phyloP scores from a whole-genome alignment of 23 tunicate species.

The Styela plicata region DNA sequence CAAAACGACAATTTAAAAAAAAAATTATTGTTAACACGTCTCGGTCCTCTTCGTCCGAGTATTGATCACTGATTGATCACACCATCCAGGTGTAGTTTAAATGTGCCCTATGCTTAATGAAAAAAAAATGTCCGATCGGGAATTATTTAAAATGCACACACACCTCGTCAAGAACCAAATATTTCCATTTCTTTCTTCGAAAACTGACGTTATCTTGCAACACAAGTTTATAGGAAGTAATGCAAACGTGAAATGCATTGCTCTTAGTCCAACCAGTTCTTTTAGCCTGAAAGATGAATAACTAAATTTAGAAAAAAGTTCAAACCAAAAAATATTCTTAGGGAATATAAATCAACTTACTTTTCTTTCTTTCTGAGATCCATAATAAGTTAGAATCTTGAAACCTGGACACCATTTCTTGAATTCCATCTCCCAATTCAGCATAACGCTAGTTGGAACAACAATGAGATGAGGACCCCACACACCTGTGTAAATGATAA shows the following conservation, averaged over 20 bases:
- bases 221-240: constrained; percentile 89
- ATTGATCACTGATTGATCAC: too few relatives aligned
- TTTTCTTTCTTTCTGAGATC: constrained; percentile 93
- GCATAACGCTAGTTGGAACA: constrained; percentile 95
- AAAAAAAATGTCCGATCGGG: too few relatives aligned
- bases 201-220: constrained; percentile 83
- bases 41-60: too few relatives aligned
- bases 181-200: constrained; percentile 89
- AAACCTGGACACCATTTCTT: constrained; percentile 99
- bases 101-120: too few relatives aligned
- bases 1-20: too few relatives aligned
- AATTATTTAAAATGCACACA: neutral
- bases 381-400: constrained; percentile 92
- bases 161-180: constrained; percentile 92
- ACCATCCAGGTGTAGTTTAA: too few relatives aligned
- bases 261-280: constrained; percentile 93
- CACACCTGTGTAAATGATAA: too few relatives aligned
- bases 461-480: constrained; percentile 99
- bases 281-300: constrained; percentile 48
- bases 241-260: constrained; percentile 90
- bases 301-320: neutral
- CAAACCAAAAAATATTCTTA: neutral
- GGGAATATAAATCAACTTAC: constrained; percentile 28
- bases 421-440: constrained; percentile 99
- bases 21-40: too few relatives aligned